phyloP scores from a whole-genome alignment of 2,113 vertebrate species.

The Myocastor coypus region DNA sequence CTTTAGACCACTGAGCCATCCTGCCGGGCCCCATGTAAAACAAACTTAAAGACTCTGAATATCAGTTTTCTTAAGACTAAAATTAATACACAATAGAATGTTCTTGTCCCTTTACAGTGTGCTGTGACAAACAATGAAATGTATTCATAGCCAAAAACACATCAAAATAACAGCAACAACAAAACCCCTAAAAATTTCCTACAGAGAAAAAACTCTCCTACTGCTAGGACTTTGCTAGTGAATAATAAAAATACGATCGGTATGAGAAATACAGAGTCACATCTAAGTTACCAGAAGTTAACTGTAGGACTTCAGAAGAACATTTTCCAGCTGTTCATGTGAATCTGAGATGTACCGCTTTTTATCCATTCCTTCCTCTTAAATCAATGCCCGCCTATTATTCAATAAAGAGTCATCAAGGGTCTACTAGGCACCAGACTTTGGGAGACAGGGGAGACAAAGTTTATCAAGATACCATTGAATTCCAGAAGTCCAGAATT shows the following conservation, averaged over 20 bases:
- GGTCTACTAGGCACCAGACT: background rate
- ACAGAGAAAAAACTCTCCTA: background rate
- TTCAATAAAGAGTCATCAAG: background rate
- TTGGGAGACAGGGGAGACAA: background rate
- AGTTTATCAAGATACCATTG: background rate
- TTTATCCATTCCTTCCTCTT: background rate
- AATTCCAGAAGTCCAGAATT: background rate
- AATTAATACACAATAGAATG: background rate
- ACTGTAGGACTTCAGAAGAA: background rate
- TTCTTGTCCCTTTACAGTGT: background rate
- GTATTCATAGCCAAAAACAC: background rate
- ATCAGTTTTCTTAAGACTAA: background rate
- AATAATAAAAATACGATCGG: background rate
- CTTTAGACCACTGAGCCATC: too few species aligned
- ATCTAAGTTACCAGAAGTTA: background rate
- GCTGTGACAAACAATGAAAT: background rate
- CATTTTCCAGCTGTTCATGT: background rate
- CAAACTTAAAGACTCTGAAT: background rate
- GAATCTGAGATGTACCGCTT: background rate
- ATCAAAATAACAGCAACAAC: too few species aligned
- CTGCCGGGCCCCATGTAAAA: too few species aligned
- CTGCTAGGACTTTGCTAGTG: background rate
- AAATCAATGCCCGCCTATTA: background rate
- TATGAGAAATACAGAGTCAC: background rate
- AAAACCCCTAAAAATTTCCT: slow-evolving; percentile 16